Percentiles rank a stretch among this genome's conserved stretches.
Conservation (phyloP, 1,140 invertebrate genomes). For the Drosophila equinoxialis region DNA sequence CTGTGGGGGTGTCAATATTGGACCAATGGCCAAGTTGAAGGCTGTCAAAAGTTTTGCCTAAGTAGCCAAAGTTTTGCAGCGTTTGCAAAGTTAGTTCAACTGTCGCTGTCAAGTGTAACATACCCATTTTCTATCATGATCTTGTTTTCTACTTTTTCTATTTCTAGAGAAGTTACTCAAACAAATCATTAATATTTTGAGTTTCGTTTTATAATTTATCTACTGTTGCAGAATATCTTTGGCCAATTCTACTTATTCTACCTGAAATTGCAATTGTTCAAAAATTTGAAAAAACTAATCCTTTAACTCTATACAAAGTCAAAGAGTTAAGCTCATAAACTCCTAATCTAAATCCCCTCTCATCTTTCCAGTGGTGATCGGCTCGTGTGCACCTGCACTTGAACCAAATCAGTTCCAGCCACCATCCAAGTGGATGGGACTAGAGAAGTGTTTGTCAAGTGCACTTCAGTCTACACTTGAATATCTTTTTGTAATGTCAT, state of each 20-base stretch:
- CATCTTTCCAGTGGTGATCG: constrained; percentile 55
- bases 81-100: too few relatives aligned
- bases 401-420: constrained; percentile 21
- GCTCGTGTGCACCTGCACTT: constrained; percentile 77
- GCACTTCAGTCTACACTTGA: constrained; percentile 67
- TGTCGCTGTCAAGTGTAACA: too few relatives aligned
- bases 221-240: neutral
- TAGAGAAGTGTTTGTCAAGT: constrained; percentile 22
- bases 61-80: neutral
- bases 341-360: constrained; percentile 38
- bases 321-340: constrained; percentile 72
- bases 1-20: constrained; percentile 15
- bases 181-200: too few relatives aligned
- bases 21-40: constrained; percentile 25
- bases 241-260: neutral
- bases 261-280: neutral
- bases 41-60: constrained; percentile 25
- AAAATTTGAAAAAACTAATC: constrained; percentile 11
- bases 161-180: too few relatives aligned
- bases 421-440: neutral
- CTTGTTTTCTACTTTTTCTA: too few relatives aligned
- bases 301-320: constrained; percentile 39
- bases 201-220: too few relatives aligned
- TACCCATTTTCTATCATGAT: too few relatives aligned
- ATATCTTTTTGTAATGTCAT: constrained; percentile 58